Percentiles rank a stretch among this genome's conserved stretches.
These are phyloP conservation scores for Schizaphis graminum DNA, from an alignment of 2,888 invertebrate species.

Conservation along the genomic window DNA sequence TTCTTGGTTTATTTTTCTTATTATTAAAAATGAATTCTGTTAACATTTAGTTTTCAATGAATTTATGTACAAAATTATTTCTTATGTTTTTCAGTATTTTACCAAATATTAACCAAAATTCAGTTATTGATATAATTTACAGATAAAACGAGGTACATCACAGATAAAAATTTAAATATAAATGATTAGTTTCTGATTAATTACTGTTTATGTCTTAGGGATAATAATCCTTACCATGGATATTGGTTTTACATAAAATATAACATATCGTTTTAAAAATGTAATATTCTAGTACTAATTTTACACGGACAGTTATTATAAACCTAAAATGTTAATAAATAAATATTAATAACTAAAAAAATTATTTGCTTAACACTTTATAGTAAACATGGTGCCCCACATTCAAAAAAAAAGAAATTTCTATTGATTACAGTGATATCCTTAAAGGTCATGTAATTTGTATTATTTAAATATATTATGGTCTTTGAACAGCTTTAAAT, in stretches of 20 bases:
- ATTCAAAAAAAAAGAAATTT: neutral
- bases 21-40: neutral
- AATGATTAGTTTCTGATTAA: neutral
- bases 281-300: neutral
- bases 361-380: neutral
- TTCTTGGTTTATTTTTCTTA: neutral
- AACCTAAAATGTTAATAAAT: neutral
- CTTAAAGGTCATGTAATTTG: neutral
- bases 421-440: neutral
- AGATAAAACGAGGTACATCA: neutral
- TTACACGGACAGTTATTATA: neutral
- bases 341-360: neutral
- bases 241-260: neutral
- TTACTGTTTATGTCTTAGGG: neutral
- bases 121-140: neutral
- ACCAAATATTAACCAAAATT: neutral
- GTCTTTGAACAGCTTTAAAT: neutral
- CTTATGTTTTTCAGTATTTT: neutral
- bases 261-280: neutral
- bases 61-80: neutral
- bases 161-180: neutral
- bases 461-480: neutral
- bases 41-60: too few species aligned
- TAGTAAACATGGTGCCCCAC: neutral
- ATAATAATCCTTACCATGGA: neutral